Conservation (phyloP, 2,113 vertebrate species). For the Aleadryas rufinucha region DNA sequence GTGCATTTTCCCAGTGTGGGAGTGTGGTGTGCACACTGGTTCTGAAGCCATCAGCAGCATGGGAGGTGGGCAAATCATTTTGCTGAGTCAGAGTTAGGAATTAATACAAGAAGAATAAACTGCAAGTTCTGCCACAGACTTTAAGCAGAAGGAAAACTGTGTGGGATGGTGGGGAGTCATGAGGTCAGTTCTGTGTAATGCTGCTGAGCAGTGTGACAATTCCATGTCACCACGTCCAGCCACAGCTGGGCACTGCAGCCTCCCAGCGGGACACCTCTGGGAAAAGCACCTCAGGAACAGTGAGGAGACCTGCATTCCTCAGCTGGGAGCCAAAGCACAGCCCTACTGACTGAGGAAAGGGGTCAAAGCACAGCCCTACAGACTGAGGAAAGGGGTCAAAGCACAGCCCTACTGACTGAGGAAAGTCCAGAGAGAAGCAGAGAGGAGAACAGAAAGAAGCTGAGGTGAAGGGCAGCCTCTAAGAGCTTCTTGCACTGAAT, state of each 20-base stretch:
- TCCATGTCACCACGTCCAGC: neutral
- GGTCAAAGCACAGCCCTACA: neutral
- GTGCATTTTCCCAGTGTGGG: neutral
- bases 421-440: neutral
- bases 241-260: neutral
- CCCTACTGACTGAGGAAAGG: neutral
- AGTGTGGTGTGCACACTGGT: neutral
- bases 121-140: neutral
- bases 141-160: neutral
- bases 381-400: neutral
- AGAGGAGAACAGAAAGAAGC: neutral
- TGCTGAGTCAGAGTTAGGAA: constrained; percentile 9
- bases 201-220: neutral
- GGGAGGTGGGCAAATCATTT: neutral
- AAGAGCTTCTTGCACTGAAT: neutral
- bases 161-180: neutral
- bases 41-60: neutral
- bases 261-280: neutral
- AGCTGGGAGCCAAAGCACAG: neutral
- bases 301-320: neutral
- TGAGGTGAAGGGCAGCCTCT: neutral
- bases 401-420: neutral
- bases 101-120: neutral
- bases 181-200: neutral
- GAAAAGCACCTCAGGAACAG: neutral